These are phyloP conservation scores for Erpetoichthys calabaricus DNA, from an alignment of 2,797 vertebrate genomes.

Conservation along the genomic window DNA sequence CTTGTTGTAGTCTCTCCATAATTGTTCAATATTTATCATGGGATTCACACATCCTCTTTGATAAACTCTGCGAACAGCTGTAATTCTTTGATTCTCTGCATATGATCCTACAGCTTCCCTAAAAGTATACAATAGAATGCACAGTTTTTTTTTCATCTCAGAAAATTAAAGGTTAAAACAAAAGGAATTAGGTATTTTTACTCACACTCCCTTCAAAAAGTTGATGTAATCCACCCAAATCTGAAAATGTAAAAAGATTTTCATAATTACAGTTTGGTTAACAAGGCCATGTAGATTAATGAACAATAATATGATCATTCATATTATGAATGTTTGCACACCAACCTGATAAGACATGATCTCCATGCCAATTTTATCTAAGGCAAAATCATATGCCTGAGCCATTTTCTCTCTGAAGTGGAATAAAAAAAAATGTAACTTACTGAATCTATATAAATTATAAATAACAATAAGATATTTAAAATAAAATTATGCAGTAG, in stretches of 20 bases:
- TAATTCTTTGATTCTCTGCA: conserved; percentile 96
- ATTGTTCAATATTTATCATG: conserved; percentile 98
- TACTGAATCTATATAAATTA: conserved; percentile 5
- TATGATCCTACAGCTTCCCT: conserved; percentile 97
- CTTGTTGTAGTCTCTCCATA: conserved; percentile 98
- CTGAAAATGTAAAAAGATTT: conserved; percentile 48
- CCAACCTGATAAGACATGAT: conserved; percentile 97
- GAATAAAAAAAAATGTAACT: conserved; percentile 9
- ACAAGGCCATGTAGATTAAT: conserved; percentile 14
- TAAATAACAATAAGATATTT: no score
- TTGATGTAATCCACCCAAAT: conserved; percentile 99
- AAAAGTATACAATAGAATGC: conserved; percentile 1
- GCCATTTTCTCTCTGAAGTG: conserved; percentile 94
- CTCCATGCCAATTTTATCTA: conserved; percentile 99
- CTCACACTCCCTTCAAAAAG: conserved; percentile 99
- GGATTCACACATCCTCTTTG: conserved; percentile 97
- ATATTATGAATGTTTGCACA: conserved; percentile 9
- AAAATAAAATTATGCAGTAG: no score
- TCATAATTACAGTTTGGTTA: no score
- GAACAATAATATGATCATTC: conserved; percentile 20
- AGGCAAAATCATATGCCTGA: conserved; percentile 95
- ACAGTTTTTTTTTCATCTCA: no score
- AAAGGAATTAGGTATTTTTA: conserved; percentile 17
- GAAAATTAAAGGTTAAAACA: no score
- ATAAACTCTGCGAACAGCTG: conserved; percentile 91